Evolutionary conservation across 2,888 invertebrate genomes (phyloP).

Genomic region (Zygaena filipendulae): DNA sequence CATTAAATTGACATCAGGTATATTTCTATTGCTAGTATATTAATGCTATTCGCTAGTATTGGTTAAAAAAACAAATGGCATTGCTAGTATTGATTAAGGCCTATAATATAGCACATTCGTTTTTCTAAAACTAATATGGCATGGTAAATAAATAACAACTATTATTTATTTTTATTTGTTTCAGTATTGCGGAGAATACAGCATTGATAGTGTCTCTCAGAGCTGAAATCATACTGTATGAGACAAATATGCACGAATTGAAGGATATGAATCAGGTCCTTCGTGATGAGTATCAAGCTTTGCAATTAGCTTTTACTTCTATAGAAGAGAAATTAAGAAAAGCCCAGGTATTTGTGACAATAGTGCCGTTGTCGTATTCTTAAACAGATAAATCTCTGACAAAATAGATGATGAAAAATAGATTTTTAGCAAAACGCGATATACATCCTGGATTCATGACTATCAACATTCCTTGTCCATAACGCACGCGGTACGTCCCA

Average conservation of each 20-base stretch:
- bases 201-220: conserved; percentile 74
- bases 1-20: no score
- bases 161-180: conserved; percentile 11
- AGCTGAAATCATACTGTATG: conserved; percentile 79
- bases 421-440: no score
- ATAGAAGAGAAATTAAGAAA: conserved; percentile 90
- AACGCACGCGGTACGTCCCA: no score
- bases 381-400: neutral
- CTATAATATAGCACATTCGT: no score
- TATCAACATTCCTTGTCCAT: no score
- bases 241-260: conserved; percentile 77
- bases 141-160: no score
- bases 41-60: no score
- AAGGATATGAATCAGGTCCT: conserved; percentile 88
- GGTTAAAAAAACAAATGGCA: no score
- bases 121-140: no score
- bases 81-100: no score
- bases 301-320: conserved; percentile 90
- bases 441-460: no score
- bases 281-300: conserved; percentile 93
- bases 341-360: conserved; percentile 71
- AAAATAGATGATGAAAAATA: neutral
- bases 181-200: conserved; percentile 76
- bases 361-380: neutral
- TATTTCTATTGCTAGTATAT: no score